Evolutionary conservation across 2,113 vertebrate species (phyloP), one percentile per base, ranked within the genome.

Genomic region (Mus spicilegus): DNA sequence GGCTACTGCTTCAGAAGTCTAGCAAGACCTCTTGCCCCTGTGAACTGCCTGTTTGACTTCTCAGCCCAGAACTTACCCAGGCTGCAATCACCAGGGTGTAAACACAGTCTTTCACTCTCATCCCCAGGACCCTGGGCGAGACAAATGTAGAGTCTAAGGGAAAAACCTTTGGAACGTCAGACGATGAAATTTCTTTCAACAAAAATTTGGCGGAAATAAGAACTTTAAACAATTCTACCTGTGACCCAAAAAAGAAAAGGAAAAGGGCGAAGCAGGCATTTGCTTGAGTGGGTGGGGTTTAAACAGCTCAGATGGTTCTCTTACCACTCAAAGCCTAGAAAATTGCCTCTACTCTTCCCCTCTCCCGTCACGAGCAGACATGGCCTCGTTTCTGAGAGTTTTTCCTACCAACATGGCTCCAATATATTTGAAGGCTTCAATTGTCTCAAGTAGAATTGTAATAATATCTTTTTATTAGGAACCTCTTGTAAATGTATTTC

Each of bases 371-470:
- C 72, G 30, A 82, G n/a, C 42, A 72, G 65, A 69, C 5, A 14
- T 51, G 39, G 73, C 63, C 69, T 97, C 24, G 28, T 91, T 75
- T 93, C 93, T 80, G 28, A 85, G 88, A 90, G n/a, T 1, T 46
- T 87, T 89, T 92, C 61, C 67, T 87, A 72, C 78, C 67, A 97
- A 75, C 85, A 73, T 75, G 30, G 26, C 91, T 96, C 80, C 39
- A 70, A 13, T 81, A 42, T 84, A 96, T 76, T 89, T 94, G 82
- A 96, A 75, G 73, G 87, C 97, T 96, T 95, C 90, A 92, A 51
- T 93, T 92, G 88, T 93, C 30, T 94, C 65, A 90, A 95, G 90
- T 89, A 84, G 61, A 95, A 63, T 93, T 93, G 77, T 70, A 80
- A 84, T 95, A 95, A 84, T 90, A 89, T 90, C 20, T 91, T 91